phyloP scores from a whole-genome alignment of 2,888 invertebrate genomes.

The Synergus umbraculus region DNA sequence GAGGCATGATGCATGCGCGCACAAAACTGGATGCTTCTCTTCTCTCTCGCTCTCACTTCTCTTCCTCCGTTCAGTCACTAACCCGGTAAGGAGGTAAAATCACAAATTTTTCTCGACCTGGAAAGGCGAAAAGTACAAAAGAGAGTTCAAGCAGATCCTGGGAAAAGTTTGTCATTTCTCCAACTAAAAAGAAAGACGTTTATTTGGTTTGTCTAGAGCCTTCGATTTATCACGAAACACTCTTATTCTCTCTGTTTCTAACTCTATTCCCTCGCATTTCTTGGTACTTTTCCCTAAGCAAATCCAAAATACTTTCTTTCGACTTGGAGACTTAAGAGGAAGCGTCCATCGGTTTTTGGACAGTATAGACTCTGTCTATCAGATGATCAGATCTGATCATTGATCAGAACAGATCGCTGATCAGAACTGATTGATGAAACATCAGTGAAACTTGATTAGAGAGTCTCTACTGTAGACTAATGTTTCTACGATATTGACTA shows the following conservation, averaged over 20 bases:
- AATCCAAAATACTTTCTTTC: slow-evolving; percentile 6
- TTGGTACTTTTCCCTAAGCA: neutral
- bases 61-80: slow-evolving; percentile 32
- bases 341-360: neutral
- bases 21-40: slow-evolving; percentile 59
- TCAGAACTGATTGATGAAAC: too few relatives aligned
- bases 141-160: neutral
- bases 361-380: neutral
- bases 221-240: slow-evolving; percentile 7
- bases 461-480: neutral
- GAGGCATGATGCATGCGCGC: slow-evolving; percentile 66
- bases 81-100: slow-evolving; percentile 36
- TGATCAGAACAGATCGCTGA: too few relatives aligned
- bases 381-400: too few relatives aligned
- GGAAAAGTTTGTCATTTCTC: slow-evolving; percentile 45
- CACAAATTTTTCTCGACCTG: slow-evolving; percentile 42
- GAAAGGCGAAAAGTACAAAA: neutral
- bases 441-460: neutral
- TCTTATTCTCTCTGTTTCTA: slow-evolving; percentile 42
- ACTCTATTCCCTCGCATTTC: slow-evolving; percentile 11
- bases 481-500: neutral
- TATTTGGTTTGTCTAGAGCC: slow-evolving; percentile 59
- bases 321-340: neutral
- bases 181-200: slow-evolving; percentile 49
- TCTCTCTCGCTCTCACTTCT: slow-evolving; percentile 36